Percentiles rank a stretch among this genome's conserved stretches.
These are phyloP conservation scores for Hippoglossus hippoglossus DNA, from an alignment of 2,797 vertebrate genomes.

Conservation along the genomic window DNA sequence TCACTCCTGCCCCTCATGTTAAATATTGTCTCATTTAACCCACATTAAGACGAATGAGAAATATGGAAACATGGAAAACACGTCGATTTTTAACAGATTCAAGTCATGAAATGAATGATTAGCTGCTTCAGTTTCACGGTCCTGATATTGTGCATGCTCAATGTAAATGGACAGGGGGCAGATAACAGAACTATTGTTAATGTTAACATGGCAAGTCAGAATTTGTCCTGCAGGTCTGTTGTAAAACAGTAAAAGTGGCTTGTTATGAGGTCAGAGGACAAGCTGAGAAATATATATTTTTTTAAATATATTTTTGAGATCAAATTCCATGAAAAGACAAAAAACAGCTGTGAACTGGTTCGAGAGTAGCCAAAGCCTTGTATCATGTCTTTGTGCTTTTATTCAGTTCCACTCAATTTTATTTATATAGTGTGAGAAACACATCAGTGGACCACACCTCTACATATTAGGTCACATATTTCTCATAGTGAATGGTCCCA, in stretches of 20 bases:
- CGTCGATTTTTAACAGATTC: neutral
- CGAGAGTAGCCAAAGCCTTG: neutral
- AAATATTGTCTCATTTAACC: too few relatives aligned
- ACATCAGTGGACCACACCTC: too few relatives aligned
- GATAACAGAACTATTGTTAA: neutral
- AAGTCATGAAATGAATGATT: conserved; percentile 5
- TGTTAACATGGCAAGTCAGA: conserved; percentile 7
- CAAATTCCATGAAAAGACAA: conserved; percentile 1
- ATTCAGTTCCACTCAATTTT: too few relatives aligned
- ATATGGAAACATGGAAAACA: neutral
- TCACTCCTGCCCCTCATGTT: too few relatives aligned
- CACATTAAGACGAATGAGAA: neutral
- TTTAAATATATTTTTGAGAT: neutral
- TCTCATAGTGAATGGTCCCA: too few relatives aligned
- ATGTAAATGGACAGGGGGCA: neutral
- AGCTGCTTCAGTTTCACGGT: too few relatives aligned
- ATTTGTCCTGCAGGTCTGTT: neutral
- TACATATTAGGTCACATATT: too few relatives aligned
- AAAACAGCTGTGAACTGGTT: neutral
- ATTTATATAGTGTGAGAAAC: neutral
- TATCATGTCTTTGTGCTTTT: neutral
- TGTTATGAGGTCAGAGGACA: too few relatives aligned
- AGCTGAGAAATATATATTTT: neutral
- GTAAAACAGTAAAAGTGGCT: neutral
- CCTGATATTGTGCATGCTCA: neutral